Conservation (phyloP, 92 coral and sea anemone species). For the Zoanthus gigantus region DNA sequence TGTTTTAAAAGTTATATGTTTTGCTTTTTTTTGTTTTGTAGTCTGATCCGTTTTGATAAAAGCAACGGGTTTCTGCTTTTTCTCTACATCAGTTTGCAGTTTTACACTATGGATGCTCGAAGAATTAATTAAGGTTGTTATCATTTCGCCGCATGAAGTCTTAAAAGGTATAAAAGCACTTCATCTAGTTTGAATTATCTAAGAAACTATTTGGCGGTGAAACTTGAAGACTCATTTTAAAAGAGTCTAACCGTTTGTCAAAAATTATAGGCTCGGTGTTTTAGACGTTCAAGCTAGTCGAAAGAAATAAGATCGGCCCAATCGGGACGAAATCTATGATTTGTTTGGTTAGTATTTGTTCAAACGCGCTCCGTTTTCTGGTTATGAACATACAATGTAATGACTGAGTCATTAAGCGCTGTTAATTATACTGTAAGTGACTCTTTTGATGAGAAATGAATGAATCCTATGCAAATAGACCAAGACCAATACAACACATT, state of each 20-base stretch:
- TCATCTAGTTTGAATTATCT: conserved; percentile 10
- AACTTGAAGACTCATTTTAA: background rate
- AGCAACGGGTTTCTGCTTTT: background rate
- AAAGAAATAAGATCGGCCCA: background rate
- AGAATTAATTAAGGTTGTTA: background rate
- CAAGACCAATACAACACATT: conserved; percentile 19
- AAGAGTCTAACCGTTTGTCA: background rate
- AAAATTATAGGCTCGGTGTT: conserved; percentile 15
- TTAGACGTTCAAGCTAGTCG: background rate
- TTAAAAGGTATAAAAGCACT: background rate
- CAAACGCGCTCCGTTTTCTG: background rate
- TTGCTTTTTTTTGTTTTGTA: background rate
- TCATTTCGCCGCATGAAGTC: conserved; percentile 3
- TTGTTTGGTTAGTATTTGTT: background rate
- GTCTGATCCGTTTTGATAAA: background rate
- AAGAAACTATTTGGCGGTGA: background rate
- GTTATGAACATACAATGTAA: conserved; percentile 14
- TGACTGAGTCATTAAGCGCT: background rate
- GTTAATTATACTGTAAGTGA: conserved; percentile 37
- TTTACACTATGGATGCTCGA: background rate
- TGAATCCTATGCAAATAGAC: conserved; percentile 44
- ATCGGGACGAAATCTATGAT: background rate
- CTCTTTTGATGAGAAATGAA: conserved; percentile 15
- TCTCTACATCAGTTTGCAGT: background rate
- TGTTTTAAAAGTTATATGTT: background rate